A percentile compares a stretch with the other conserved stretches of the same genome.
These are phyloP conservation scores for Spheniscus mendiculus DNA, from an alignment of 2,113 vertebrate species.

Conservation along the genomic window DNA sequence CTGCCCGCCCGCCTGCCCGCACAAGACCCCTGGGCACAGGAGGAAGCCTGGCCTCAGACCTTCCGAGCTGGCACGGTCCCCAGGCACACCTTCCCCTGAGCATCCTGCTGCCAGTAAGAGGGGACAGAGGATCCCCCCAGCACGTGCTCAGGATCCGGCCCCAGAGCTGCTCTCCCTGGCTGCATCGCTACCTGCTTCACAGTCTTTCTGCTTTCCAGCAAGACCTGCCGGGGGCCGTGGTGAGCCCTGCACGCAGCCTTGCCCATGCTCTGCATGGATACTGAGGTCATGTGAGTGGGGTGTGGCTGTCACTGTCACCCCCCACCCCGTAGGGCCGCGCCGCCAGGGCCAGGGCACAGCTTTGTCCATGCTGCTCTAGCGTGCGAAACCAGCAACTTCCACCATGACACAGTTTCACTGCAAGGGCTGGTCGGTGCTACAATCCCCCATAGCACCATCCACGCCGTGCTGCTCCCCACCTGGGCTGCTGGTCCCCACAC, in stretches of 20 bases:
- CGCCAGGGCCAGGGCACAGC: accelerated
- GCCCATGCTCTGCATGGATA: accelerated
- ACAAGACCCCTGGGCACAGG: neutral
- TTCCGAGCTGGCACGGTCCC: accelerated
- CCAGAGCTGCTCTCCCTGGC: neutral
- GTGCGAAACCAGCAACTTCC: neutral
- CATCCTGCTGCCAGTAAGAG: neutral
- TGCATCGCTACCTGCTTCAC: accelerated
- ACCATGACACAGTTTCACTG: accelerated
- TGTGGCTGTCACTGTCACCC: neutral
- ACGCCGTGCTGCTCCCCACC: neutral
- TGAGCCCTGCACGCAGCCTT: neutral
- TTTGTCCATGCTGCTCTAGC: accelerated
- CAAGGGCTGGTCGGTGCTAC: neutral
- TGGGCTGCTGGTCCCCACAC: neutral
- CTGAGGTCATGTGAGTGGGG: accelerated
- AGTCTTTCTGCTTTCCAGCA: neutral
- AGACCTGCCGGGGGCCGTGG: neutral
- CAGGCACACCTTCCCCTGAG: neutral
- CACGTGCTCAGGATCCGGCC: neutral
- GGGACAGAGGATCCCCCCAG: neutral
- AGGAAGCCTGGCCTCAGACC: neutral
- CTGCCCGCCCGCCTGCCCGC: neutral
- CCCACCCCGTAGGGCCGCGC: accelerated
- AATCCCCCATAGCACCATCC: accelerated